These are phyloP conservation scores for Diglossa cyanea DNA, from an alignment of 2,797 vertebrate genomes.

Conservation along the genomic window DNA sequence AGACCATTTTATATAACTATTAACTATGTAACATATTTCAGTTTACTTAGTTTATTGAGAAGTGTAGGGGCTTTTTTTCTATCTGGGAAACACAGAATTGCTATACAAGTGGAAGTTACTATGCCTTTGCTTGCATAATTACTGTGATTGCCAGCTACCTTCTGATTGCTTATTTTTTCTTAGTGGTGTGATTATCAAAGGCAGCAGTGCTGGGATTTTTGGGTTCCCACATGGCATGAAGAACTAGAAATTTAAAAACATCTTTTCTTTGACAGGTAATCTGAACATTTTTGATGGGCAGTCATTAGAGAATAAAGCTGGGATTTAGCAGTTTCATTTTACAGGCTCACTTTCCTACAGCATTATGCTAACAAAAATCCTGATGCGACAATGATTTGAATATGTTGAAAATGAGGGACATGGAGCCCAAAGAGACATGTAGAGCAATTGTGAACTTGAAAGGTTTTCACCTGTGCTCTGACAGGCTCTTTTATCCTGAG, in stretches of 20 bases:
- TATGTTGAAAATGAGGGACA: neutral
- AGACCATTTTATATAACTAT: neutral
- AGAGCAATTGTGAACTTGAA: neutral
- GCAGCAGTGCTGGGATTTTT: neutral
- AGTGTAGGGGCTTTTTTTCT: fast-evolving
- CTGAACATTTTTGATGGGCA: neutral
- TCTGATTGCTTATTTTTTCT: neutral
- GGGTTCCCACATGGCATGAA: neutral
- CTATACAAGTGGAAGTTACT: neutral
- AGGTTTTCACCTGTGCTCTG: neutral
- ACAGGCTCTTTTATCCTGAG: neutral
- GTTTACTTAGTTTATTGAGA: neutral
- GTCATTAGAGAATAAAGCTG: slow-evolving; percentile 27
- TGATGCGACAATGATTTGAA: neutral
- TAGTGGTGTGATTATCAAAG: neutral
- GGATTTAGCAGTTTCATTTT: neutral
- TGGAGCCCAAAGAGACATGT: neutral
- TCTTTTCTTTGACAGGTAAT: slow-evolving; percentile 29
- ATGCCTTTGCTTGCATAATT: neutral
- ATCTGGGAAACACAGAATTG: neutral
- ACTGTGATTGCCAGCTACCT: neutral
- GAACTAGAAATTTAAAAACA: slow-evolving; percentile 12
- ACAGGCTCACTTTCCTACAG: neutral
- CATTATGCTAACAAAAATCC: neutral
- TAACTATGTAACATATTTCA: neutral